Percentiles rank a stretch among this genome's conserved stretches.
phyloP scores from a whole-genome alignment of 2,113 vertebrate genomes.

The Vulpes vulpes region DNA sequence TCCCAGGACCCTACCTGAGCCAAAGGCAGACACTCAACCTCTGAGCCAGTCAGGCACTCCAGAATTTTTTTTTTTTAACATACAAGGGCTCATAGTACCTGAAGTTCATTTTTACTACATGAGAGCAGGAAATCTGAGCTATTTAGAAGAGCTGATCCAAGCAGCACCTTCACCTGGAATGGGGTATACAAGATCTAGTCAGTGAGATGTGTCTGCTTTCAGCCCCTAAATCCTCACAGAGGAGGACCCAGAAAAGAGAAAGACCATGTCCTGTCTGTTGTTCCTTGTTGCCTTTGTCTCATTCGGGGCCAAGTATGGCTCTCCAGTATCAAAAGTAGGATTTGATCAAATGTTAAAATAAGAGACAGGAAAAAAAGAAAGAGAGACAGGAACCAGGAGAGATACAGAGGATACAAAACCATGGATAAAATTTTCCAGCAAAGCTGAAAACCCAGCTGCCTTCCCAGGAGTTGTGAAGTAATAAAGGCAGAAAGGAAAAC shows the following conservation, averaged over 20 bases:
- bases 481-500: conserved; percentile 17
- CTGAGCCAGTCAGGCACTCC: too few relatives aligned
- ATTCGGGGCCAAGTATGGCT: neutral
- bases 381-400: neutral
- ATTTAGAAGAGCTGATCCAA: neutral
- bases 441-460: neutral
- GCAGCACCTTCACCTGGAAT: neutral
- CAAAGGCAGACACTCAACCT: too few relatives aligned
- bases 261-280: neutral
- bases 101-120: neutral
- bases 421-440: neutral
- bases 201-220: neutral
- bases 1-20: too few relatives aligned
- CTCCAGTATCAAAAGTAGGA: neutral
- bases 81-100: neutral
- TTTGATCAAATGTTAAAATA: conserved; percentile 12
- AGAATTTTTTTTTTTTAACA: neutral
- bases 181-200: neutral
- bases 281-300: neutral
- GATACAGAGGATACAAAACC: neutral
- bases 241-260: neutral
- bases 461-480: neutral
- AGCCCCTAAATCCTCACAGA: neutral
- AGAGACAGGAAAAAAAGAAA: neutral
- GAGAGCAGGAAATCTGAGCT: neutral